A percentile compares a stretch with the other conserved stretches of the same genome.
These are phyloP conservation scores for Eunapius fragilis DNA, from an alignment of 37 sponge, comb jelly and placozoan genomes.

Conservation along the genomic window DNA sequence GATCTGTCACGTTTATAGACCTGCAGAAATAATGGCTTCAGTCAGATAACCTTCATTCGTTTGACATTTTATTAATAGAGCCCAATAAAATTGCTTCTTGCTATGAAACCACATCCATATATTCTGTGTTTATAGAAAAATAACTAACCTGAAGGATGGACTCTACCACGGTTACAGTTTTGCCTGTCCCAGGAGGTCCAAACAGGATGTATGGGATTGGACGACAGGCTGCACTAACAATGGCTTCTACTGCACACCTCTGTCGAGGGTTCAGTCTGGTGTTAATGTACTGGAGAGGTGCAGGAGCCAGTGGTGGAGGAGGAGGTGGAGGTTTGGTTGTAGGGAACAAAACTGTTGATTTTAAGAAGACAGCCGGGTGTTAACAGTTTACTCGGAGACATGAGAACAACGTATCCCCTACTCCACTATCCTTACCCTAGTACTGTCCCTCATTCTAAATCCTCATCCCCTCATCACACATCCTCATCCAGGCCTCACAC, in stretches of 20 bases:
- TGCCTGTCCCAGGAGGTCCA: slow-evolving; percentile 89
- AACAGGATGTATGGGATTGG: slow-evolving; percentile 85
- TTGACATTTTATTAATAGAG: background rate
- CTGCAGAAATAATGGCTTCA: slow-evolving; percentile 7
- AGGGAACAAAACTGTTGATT: background rate
- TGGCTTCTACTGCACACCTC: slow-evolving; percentile 54
- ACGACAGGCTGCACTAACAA: slow-evolving; percentile 67
- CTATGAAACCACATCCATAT: too few species aligned
- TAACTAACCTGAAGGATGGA: slow-evolving; percentile 75
- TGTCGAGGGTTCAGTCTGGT: slow-evolving; percentile 61
- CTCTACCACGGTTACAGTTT: slow-evolving; percentile 90
- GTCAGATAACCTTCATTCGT: background rate
- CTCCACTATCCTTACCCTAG: too few species aligned
- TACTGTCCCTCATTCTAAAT: too few species aligned
- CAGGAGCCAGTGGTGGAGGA: background rate
- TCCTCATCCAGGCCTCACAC: too few species aligned
- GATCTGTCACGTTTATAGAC: slow-evolving; percentile 1
- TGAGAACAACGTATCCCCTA: background rate
- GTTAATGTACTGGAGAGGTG: slow-evolving; percentile 42
- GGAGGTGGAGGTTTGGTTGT: background rate
- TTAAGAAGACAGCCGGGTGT: background rate
- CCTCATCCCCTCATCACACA: too few species aligned
- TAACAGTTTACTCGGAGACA: too few species aligned
- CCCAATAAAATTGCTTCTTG: background rate
- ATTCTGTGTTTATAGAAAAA: too few species aligned